These are phyloP conservation scores for Fissipunctia ypsillon DNA, from an alignment of 2,888 invertebrate species.

Conservation along the genomic window DNA sequence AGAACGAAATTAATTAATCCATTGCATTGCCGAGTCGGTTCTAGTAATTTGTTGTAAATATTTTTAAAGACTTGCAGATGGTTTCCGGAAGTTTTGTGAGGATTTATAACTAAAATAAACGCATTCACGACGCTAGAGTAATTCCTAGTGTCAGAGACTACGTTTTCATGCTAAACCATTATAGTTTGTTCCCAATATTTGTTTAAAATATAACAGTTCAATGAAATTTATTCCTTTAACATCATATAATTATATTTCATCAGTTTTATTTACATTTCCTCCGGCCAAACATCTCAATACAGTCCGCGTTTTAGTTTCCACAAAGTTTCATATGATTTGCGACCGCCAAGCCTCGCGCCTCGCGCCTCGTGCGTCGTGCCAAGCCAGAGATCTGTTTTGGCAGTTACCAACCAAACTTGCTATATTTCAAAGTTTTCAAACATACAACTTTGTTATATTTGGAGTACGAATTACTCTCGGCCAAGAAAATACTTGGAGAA, in stretches of 20 bases:
- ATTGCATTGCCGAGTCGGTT: not conserved
- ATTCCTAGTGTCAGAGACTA: constrained; percentile 1
- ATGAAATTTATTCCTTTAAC: constrained; percentile 33
- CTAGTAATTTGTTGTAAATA: not conserved
- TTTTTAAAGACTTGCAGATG: not conserved
- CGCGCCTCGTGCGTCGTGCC: constrained; percentile 30
- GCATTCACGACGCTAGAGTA: not conserved
- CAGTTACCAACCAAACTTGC: constrained; percentile 60
- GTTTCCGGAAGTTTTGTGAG: not conserved
- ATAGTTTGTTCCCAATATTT: constrained; percentile 3
- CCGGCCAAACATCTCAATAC: constrained; percentile 49
- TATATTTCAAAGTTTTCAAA: constrained; percentile 61
- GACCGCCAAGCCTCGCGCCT: constrained; percentile 31
- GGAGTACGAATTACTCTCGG: constrained; percentile 47
- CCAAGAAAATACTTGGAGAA: constrained; percentile 50
- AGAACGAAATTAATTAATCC: constrained; percentile 12
- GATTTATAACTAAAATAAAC: constrained; percentile 3
- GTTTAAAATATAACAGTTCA: constrained; percentile 10
- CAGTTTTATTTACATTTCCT: constrained; percentile 42
- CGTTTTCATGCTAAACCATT: constrained; percentile 8
- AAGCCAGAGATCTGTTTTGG: constrained; percentile 60
- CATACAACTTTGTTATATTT: constrained; percentile 60
- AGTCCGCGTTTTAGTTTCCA: constrained; percentile 50
- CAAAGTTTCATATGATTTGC: constrained; percentile 62
- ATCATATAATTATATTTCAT: constrained; percentile 28